Base-by-base conservation (phyloP, 2,797 vertebrate genomes). In the Rousettus madagascariensis region DNA sequence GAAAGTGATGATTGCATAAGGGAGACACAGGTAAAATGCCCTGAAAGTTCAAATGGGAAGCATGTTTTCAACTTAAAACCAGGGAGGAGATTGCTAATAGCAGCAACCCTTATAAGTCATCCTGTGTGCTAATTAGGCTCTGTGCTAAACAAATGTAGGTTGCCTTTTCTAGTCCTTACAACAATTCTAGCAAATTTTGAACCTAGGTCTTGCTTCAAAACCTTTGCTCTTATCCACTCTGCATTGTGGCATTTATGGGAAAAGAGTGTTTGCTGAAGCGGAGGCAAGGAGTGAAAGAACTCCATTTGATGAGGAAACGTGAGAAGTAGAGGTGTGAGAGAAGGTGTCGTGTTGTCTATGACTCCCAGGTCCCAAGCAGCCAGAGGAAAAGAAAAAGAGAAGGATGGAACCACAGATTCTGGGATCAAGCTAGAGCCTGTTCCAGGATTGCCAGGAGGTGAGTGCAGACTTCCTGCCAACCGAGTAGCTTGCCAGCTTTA, bases 351-450 rank as follows among this genome's bases (percentile, higher is more conserved):
- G n/a, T 82, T 90, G 3, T 94, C 5, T 86, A 9, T 96, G 26
- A 13, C 20, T 97, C 86, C 96, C 93, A 99, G 99, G 97, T 99
- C 99, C 65, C 99, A 99, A 95, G 99, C 99, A 96, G 99, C 99
- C 55, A 98, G 99, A 98, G 99, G 99, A 49, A 99, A 99, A 98
- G 99, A 99, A 28, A 99, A 99, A 66, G 98, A 99, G 66, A 99
- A 99, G 97, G 99, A 99, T 2, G 99, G 99, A 16, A 98, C 99
- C 93, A 99, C 98, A 74, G 99, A 99, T 96, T 99, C 99, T 1
- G 99, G 99, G 43, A 99, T 99, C 97, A 99, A 99, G 97, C 98
- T 99, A 33, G 99, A 99, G 97, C 99, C 99, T 20, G 99, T 99
- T 41, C 99, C 99, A 30, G 99, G 99, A 3, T 98, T 99, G 57